phyloP scores from a whole-genome alignment of 2,797 vertebrate species.

The Hydrophis major region DNA sequence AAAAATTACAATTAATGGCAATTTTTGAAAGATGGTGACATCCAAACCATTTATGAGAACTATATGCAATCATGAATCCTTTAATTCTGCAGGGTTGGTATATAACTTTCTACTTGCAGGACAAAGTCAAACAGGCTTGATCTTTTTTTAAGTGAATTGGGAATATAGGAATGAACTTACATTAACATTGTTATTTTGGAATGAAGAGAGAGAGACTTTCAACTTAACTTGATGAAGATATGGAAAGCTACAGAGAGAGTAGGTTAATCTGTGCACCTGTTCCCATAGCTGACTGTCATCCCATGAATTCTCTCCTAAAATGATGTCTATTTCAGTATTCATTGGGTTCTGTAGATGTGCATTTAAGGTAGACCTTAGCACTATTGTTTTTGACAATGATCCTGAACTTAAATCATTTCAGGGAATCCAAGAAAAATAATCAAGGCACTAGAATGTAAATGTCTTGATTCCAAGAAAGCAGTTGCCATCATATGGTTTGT shows the following conservation, averaged over 20 bases:
- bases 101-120: neutral
- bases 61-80: neutral
- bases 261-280: neutral
- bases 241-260: neutral
- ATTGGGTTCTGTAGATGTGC: neutral
- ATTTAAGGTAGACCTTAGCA: neutral
- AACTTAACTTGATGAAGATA: neutral
- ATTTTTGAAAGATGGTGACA: neutral
- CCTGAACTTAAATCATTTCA: neutral
- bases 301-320: neutral
- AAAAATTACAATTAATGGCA: neutral
- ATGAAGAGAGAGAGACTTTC: neutral
- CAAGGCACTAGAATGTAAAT: neutral
- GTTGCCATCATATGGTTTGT: neutral
- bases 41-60: neutral
- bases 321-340: neutral
- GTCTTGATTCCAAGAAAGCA: neutral
- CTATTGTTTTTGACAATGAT: neutral
- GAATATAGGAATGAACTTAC: neutral
- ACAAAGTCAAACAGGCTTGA: neutral
- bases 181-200: neutral
- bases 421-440: neutral
- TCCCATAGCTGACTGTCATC: neutral
- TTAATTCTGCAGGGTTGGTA: neutral
- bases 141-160: neutral